phyloP scores from a whole-genome alignment of 2,797 vertebrate genomes.

The Euthynnus affinis region DNA sequence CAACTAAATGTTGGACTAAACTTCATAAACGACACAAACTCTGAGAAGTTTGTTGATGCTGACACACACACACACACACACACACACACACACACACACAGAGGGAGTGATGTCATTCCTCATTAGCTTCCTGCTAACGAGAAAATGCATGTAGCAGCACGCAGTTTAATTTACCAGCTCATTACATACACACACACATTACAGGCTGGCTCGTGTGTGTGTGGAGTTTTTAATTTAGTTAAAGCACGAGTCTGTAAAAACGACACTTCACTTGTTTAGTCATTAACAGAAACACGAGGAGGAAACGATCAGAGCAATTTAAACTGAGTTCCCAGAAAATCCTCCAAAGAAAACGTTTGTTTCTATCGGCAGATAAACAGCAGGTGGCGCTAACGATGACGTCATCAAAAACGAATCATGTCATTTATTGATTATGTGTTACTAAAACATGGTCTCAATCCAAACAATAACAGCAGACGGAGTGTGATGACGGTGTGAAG shows the following conservation, averaged over 20 bases:
- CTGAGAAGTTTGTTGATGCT: not conserved
- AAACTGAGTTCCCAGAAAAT: no score
- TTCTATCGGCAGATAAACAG: no score
- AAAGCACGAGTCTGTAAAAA: not conserved
- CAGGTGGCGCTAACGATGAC: no score
- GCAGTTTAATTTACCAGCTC: slow-evolving; percentile 93
- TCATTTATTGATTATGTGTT: no score
- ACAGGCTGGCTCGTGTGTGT: not conserved
- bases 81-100: no score
- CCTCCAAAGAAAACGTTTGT: no score
- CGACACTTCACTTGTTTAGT: slow-evolving; percentile 1
- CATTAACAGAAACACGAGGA: not conserved
- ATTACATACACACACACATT: slow-evolving; percentile 68
- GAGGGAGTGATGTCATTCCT: slow-evolving; percentile 73
- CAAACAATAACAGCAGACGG: no score
- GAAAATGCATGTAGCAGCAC: slow-evolving; percentile 73
- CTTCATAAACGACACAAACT: not conserved
- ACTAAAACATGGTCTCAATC: no score
- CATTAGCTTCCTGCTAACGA: slow-evolving; percentile 91
- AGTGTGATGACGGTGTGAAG: no score
- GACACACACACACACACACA: no score
- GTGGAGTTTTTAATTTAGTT: not conserved
- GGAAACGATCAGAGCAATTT: no score
- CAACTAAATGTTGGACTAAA: not conserved
- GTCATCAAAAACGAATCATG: no score